Evolutionary conservation across 2,888 invertebrate species (phyloP).

Genomic region (Eupithecia subumbrata): DNA sequence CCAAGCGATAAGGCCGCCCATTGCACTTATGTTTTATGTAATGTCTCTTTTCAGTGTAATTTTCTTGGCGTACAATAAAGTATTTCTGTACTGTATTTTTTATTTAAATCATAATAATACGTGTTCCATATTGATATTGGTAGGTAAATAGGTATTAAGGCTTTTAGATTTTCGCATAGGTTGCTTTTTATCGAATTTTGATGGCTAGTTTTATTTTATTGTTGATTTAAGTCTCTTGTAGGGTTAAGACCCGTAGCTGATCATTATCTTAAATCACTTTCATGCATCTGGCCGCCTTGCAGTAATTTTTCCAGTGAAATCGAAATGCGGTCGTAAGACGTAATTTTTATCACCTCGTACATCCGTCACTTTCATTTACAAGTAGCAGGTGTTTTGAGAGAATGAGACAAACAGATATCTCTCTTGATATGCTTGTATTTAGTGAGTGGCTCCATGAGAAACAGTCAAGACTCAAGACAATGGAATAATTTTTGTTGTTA

Average conservation of each 20-base stretch:
- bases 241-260: not conserved
- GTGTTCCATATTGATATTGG: too few relatives aligned
- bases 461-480: conserved; percentile 53
- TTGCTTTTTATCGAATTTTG: not conserved
- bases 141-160: too few relatives aligned
- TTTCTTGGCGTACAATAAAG: too few relatives aligned
- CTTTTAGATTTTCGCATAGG: not conserved
- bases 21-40: too few relatives aligned
- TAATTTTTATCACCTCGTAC: conserved; percentile 29
- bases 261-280: conserved; percentile 12
- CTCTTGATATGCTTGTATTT: conserved; percentile 36
- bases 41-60: too few relatives aligned
- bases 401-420: conserved; percentile 53
- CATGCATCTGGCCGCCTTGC: conserved; percentile 5
- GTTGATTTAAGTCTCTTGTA: not conserved
- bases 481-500: conserved; percentile 53
- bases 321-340: conserved; percentile 49
- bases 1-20: too few relatives aligned
- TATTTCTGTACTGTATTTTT: too few relatives aligned
- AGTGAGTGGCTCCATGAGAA: conserved; percentile 59
- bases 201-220: not conserved
- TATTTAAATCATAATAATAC: too few relatives aligned
- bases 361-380: conserved; percentile 54
- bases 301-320: conserved; percentile 46
- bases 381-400: conserved; percentile 41